A percentile compares a stretch with the other conserved stretches of the same genome.
phyloP scores from a whole-genome alignment of 2,113 vertebrate genomes.

The Triplophysa tibetana region DNA sequence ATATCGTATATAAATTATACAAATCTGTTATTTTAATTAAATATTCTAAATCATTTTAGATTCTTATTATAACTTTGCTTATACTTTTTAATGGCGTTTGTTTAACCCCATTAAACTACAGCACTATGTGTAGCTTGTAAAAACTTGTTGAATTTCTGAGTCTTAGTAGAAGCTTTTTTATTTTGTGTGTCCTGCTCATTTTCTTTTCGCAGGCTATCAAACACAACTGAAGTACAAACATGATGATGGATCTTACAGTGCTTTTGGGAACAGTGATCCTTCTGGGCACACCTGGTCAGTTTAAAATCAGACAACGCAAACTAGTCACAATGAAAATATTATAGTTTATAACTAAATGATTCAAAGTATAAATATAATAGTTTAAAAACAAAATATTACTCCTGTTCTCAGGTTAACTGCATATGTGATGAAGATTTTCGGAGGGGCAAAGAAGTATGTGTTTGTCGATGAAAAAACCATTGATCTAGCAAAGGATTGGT shows the following conservation, averaged over 20 bases:
- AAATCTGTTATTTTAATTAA: no score
- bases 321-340: background rate
- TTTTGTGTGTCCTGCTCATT: background rate
- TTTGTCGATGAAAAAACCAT: conserved; percentile 74
- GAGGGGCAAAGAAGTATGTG: conserved; percentile 73
- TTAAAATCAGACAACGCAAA: background rate
- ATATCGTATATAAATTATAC: no score
- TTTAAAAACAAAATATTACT: no score
- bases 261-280: conserved; percentile 77
- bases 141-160: no score
- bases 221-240: conserved; percentile 83
- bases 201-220: conserved; percentile 78
- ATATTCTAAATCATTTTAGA: no score
- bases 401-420: conserved; percentile 78
- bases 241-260: conserved; percentile 83
- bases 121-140: no score
- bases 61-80: no score
- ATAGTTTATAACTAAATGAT: no score
- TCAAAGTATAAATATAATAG: no score
- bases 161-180: no score
- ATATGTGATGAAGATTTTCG: conserved; percentile 87
- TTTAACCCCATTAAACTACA: no score
- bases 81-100: no score
- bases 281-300: conserved; percentile 88
- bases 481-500: conserved; percentile 72